Base-by-base conservation (phyloP, 2,113 vertebrate species). In the Natator depressus region DNA sequence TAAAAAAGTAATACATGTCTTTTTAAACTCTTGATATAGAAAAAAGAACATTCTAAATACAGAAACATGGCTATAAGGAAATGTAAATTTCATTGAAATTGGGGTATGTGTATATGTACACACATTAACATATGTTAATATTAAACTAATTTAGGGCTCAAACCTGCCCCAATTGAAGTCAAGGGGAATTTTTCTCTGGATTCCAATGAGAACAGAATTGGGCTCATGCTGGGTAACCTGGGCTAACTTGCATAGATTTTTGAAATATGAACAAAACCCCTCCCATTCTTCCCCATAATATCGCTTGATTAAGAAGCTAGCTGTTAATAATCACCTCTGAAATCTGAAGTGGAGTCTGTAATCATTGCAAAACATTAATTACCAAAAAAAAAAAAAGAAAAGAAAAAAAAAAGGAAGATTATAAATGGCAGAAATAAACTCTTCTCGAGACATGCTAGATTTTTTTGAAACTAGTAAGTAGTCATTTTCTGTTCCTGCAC, bases 401-500 rank as follows among this genome's bases (percentile, higher is more conserved):
- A n/a, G n/a, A 35, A 51, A 78, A 79, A 47, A 81, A 84, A 51
- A 72, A 95, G 24, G 42, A 51, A 89, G 55, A 94, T 81, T 96
- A 65, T 85, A 96, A 87, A 86, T 89, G 65, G 59, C 91, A 97
- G 93, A 95, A 97, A 84, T 90, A 94, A 72, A 83, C 29, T 92
- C 82, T 88, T 96, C 87, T 95, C 62, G 90, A 87, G 94, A 92
- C 51, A 85, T 94, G 85, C 91, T 88, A 94, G 96, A 90, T 93
- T 94, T 88, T 94, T 96, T 72, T 96, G 54, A 93, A 97, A 94
- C 89, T 86, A 94, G 46, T 76, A 97, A 94, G 95, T 94, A 96
- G 88, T 94, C 1, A 91, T 92, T 97, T 96, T 95, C 94, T 96
- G 87, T 96, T 96, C 93, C 95, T 95, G 89, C 98, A 98, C 98